A percentile compares a stretch with the other conserved stretches of the same genome.
Conservation (phyloP, 1,140 invertebrate species). For the Drosophila novamexicana region DNA sequence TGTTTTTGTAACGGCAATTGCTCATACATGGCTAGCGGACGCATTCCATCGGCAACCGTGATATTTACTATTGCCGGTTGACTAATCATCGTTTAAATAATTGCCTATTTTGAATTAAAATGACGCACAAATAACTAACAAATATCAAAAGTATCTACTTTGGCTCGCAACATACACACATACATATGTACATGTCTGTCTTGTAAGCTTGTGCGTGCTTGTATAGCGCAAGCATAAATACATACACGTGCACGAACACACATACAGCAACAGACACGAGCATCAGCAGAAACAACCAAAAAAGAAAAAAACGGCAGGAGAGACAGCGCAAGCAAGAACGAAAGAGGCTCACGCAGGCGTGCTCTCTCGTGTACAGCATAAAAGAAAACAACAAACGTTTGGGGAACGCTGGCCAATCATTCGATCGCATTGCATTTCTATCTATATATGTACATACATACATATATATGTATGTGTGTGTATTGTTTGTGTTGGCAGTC, state of each 20-base stretch:
- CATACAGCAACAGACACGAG: constrained; percentile 28
- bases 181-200: neutral
- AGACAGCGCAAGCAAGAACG: constrained; percentile 22
- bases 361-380: constrained; percentile 47
- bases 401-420: constrained; percentile 43
- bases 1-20: constrained; percentile 46
- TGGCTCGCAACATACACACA: constrained; percentile 1
- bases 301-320: constrained; percentile 29
- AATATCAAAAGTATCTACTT: constrained; percentile 28
- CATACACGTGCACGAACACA: neutral
- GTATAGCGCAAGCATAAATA: constrained; percentile 6
- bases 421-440: constrained; percentile 40
- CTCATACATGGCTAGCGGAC: constrained; percentile 58
- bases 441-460: neutral
- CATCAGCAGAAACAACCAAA: constrained; percentile 25
- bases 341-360: constrained; percentile 42
- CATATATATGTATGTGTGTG: constrained; percentile 4
- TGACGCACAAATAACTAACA: constrained; percentile 63
- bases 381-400: constrained; percentile 53
- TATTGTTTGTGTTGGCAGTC: constrained; percentile 14
- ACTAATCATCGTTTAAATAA: constrained; percentile 77
- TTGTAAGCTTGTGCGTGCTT: too few relatives aligned
- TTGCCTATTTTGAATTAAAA: constrained; percentile 68
- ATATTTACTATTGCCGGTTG: constrained; percentile 63
- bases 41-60: constrained; percentile 52